These are phyloP conservation scores for Pentamera pediparva DNA, from an alignment of 53 echinoderm and acorn worm species.

Conservation along the genomic window DNA sequence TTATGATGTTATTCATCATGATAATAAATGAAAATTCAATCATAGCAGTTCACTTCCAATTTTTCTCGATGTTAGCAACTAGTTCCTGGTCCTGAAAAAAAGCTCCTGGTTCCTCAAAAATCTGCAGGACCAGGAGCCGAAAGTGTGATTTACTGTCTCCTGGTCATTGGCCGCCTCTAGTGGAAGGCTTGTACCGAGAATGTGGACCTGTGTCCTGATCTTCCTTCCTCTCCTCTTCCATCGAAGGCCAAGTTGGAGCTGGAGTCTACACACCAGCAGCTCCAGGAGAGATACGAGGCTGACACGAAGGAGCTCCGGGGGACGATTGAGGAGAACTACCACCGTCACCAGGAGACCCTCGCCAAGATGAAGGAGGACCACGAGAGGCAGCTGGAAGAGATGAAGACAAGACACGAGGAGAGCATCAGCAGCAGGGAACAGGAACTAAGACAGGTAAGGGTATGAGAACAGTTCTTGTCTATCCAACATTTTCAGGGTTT, in stretches of 20 bases:
- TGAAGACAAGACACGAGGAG: constrained; percentile 55
- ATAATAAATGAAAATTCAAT: no score
- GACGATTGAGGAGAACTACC: constrained; percentile 84
- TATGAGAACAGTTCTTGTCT: not conserved
- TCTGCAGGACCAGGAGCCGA: no score
- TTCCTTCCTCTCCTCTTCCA: no score
- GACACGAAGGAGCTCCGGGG: constrained; percentile 65
- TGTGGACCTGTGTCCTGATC: no score
- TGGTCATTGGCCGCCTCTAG: no score
- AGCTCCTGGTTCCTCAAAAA: no score
- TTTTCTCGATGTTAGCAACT: no score
- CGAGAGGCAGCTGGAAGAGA: constrained; percentile 55
- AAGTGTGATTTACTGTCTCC: no score
- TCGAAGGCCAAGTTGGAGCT: constrained; percentile 43
- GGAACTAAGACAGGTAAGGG: constrained; percentile 59
- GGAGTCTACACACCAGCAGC: constrained; percentile 58
- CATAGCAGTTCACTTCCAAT: no score
- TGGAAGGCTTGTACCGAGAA: no score
- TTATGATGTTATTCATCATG: no score
- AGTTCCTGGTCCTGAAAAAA: no score
- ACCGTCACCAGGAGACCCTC: constrained; percentile 71
- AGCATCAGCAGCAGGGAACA: constrained; percentile 62
- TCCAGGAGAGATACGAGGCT: constrained; percentile 61
- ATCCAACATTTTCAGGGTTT: not conserved
- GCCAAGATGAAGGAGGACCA: constrained; percentile 75